Evolutionary conservation across 2,888 invertebrate genomes (phyloP).

Genomic region (Catocala sponsa): DNA sequence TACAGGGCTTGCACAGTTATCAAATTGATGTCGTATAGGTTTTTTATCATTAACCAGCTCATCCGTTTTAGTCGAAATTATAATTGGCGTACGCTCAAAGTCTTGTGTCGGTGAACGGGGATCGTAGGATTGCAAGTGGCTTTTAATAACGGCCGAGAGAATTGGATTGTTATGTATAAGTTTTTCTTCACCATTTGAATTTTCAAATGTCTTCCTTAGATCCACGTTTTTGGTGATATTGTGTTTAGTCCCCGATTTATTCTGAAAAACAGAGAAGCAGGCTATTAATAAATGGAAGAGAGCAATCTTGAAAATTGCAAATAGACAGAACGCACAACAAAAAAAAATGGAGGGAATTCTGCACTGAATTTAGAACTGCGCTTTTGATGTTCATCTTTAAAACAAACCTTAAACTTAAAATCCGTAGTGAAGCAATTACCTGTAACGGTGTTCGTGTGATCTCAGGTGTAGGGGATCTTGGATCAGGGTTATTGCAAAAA

Average conservation of each 20-base stretch:
- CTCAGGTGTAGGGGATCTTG: conserved; percentile 89
- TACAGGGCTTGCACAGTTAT: conserved; percentile 65
- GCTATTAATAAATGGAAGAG: conserved; percentile 5
- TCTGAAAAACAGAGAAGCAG: conserved; percentile 64
- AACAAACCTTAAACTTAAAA: too few species aligned
- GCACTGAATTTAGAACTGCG: conserved; percentile 2
- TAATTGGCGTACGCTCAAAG: conserved; percentile 88
- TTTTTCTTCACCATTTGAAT: conserved; percentile 71
- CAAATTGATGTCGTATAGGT: conserved; percentile 49
- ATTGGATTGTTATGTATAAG: conserved; percentile 82
- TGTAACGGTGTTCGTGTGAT: conserved; percentile 88
- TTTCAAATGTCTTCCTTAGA: conserved; percentile 82
- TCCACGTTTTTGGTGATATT: conserved; percentile 85
- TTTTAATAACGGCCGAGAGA: conserved; percentile 82
- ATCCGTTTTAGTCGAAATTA: conserved; percentile 66
- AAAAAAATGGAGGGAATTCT: conserved; percentile 38
- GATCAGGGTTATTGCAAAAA: conserved; percentile 77
- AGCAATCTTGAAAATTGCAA: neutral
- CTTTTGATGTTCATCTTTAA: too few species aligned
- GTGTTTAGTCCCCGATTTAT: conserved; percentile 74
- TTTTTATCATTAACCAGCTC: conserved; percentile 57
- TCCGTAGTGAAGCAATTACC: conserved; percentile 66
- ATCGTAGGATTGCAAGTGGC: conserved; percentile 83
- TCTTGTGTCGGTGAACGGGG: conserved; percentile 89
- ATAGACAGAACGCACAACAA: conserved; percentile 13